Percentiles rank a stretch among this genome's conserved stretches.
Conservation (phyloP, 2,888 invertebrate species). For the Phaedon cochleariae region DNA sequence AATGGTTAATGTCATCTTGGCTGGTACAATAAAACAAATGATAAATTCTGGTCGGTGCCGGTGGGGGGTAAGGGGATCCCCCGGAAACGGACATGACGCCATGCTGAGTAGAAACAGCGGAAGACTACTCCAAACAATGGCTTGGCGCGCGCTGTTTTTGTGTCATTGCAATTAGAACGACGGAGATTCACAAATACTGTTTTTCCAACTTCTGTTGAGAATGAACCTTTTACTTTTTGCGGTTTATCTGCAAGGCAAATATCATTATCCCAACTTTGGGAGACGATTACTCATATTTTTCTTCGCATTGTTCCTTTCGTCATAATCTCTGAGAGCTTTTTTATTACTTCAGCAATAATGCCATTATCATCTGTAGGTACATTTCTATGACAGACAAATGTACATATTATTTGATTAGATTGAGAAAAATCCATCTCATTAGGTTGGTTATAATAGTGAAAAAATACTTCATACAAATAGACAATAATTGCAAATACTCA, state of each 20-base stretch:
- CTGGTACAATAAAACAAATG: constrained; percentile 53
- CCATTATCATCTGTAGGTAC: not conserved
- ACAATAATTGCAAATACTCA: too few relatives aligned
- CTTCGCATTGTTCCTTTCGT: not conserved
- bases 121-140: constrained; percentile 64
- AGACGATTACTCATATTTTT: not conserved
- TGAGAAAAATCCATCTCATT: too few relatives aligned
- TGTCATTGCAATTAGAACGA: constrained; percentile 60
- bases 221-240: constrained; percentile 29
- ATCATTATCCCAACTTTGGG: constrained; percentile 50
- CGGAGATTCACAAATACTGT: constrained; percentile 58
- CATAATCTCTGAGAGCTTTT: not conserved
- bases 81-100: constrained; percentile 65
- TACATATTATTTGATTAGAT: not conserved
- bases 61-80: constrained; percentile 44
- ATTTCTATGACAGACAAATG: not conserved
- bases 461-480: too few relatives aligned
- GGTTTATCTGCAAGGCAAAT: constrained; percentile 53
- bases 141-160: constrained; percentile 59
- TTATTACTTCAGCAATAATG: not conserved
- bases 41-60: constrained; percentile 51
- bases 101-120: constrained; percentile 64
- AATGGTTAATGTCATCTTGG: constrained; percentile 50
- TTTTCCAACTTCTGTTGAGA: constrained; percentile 51
- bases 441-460: too few relatives aligned